Evolutionary conservation across 1,140 invertebrate genomes (phyloP), one percentile per base, ranked within the genome.

Genomic region (Colletes latitarsis): DNA sequence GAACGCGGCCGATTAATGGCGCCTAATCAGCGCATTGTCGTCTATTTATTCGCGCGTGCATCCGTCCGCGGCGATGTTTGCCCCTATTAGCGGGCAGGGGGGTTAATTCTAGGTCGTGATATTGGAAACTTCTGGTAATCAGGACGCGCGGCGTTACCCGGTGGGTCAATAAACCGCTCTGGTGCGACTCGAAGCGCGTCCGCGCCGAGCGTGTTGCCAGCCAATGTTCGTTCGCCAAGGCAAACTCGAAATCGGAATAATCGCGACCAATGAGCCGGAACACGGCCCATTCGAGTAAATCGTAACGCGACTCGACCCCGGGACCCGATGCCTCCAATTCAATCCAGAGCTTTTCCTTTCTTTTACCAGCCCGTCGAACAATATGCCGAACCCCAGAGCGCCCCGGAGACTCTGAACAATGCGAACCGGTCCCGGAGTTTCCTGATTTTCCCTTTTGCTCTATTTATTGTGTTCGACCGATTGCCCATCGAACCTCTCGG

Each of bases 51-150:
- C 69, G 69, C 19, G 49, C 41, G 43, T 30, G 39, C 46, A n/a
- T 55, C n/a, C 15, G 58, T 60, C 10, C 41, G 30, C 68, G 21
- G 17, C 19, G 6, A n/a, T 57, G 21, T 15, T 64, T 49, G 75
- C 30, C 46, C 72, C 75, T 77, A 83, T 83, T 78, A 81, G 41
- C 49, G 43, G 8, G 19, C 49, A 30, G 17, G 41, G 39, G 55
- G 62, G 68, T 78, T 79, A 76, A 86, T 81, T 86, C 82, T 81
- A 77, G 85, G 81, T 81, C 12, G 72, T 84, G 77, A 70, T 86
- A 87, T 87, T 83, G 84, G 81, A 87, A 87, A 86, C 84, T 87
- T 87, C 77, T 86, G 77, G 70, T 87, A 87, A 87, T 87, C 85
- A 87, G 85, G 63, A 78, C 73, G 74, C 74, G 82, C 84, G 77